Conservation (phyloP, 2,888 invertebrate genomes). For the Candidula unifasciata region DNA sequence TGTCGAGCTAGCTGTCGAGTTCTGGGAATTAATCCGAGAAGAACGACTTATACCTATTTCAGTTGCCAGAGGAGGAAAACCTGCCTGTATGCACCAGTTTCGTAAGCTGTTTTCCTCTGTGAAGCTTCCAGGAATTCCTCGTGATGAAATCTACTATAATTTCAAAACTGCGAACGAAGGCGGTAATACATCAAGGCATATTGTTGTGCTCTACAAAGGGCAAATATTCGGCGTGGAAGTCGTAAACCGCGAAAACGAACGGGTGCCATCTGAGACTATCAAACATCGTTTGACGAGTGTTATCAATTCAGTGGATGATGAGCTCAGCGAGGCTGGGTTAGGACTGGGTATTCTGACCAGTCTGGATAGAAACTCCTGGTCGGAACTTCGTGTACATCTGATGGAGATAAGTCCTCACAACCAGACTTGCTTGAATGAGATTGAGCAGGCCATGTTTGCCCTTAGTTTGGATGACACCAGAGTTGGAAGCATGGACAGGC, state of each 20-base stretch:
- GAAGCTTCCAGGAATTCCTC: constrained; percentile 36
- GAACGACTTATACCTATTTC: constrained; percentile 12
- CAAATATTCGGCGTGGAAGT: constrained; percentile 33
- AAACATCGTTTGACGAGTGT: neutral
- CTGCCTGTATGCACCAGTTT: constrained; percentile 36
- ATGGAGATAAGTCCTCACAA: constrained; percentile 25
- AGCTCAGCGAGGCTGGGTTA: neutral
- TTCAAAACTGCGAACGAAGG: neutral
- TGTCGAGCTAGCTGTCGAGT: constrained; percentile 20
- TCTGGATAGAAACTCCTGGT: constrained; percentile 23
- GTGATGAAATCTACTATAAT: neutral
- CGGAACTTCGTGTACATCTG: neutral
- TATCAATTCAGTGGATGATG: constrained; percentile 2
- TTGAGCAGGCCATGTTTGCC: constrained; percentile 39
- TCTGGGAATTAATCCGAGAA: constrained; percentile 28
- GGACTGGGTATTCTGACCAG: constrained; percentile 28
- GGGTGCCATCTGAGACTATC: neutral
- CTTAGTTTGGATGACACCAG: constrained; percentile 27
- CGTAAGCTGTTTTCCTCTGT: constrained; percentile 36
- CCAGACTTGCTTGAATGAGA: neutral
- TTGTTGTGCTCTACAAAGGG: constrained; percentile 38
- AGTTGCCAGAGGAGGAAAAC: neutral
- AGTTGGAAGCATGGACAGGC: neutral
- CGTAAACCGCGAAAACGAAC: neutral
- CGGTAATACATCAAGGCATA: constrained; percentile 6